Evolutionary conservation across 1,140 invertebrate genomes (phyloP), one percentile per base, ranked within the genome.

Genomic region (Sinella curviseta): DNA sequence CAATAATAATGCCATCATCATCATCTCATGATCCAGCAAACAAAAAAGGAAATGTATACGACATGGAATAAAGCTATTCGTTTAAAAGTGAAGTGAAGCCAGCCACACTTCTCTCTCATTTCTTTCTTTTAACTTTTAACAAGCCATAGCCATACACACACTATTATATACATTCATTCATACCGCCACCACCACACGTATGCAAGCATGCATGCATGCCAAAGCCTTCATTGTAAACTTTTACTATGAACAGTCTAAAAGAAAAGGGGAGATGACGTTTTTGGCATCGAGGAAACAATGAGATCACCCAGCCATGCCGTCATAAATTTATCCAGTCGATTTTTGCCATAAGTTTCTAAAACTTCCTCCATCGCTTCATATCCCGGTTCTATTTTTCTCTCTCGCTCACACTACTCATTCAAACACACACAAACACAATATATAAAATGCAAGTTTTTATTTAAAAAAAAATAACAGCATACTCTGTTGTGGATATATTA

Each of bases 271-370:
- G 80, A 79, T 81, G 80, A 81, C 78, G 80, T 79, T 79, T 81
- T 81, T 81, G 80, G 77, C 80, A 76, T 54, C 73, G 76, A 75
- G 82, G 75, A 84, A 83, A 84, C 83, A 84, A 83, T 83, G 83
- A 81, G 79, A 77, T 67, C 82, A 83, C 82, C 81, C 74, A 80
- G 57, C 81, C 83, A 82, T 84, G 65, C 57, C 78, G 78, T 83
- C 82, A 84, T 84, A 84, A 84, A 84, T 84, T 84, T 80, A 83
- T 81, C 77, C 73, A 82, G 81, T 83, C 82, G 80, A 83, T 83
- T 83, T 83, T 83, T 83, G 78, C 80, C 82, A 83, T 83, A 83
- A 83, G 80, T 76, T 80, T 48, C 74, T 79, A 57, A 79, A 79
- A 57, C 78, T 70, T 70, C 65, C 65, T 65, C 26, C 57, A 65